Base-by-base conservation (phyloP, 1,140 invertebrate species). In the Eriosoma lanigerum region DNA sequence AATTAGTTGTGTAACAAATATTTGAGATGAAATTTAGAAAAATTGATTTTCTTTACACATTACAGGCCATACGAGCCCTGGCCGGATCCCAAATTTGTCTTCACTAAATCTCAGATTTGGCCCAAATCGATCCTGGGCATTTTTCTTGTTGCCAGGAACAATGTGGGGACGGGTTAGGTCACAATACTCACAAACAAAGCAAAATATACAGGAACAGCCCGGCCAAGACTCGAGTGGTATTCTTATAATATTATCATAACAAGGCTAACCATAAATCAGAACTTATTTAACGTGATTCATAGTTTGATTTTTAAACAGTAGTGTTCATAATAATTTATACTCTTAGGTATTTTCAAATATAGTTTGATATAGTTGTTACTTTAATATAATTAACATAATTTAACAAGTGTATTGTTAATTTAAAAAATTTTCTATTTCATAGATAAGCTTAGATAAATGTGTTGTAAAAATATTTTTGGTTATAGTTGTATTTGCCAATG, bases 161-260 rank as follows among this genome's bases (percentile, higher is more conserved):
- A 24, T 76, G 52, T 58, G 10, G 72, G 54, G 72, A 58, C 54
- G 72, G 54, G 72, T 58, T 46, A 52, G 72, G 72, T 76, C 52
- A 26, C n/a, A n/a, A n/a, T n/a, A n/a, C n/a, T n/a, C n/a, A n/a
- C 72, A 58, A 44, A 76, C 72, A 58, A 76, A 54, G 13, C 32
- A 76, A 3, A 76, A 56, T 24, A 1, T 19, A 58, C 72, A 76
- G 21, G 52, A 52, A 10, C 13, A 52, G 52, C 13, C 32, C n/a
- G 54, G 32, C n/a, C 72, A 24, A 17, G 72, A 76, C 15, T 76
- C 54, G 3, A 58, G 44, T 58, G 72, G 52, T 76, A 76, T n/a
- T 58, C 50, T 50, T 2, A 54, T 73, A 52, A 84, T 90, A 62
- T 64, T 38, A 64, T 26, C 38, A 19, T 64, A 38, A 58, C 21